Base-by-base conservation (phyloP, 2,797 vertebrate species). In the Fistularia commersonii region DNA sequence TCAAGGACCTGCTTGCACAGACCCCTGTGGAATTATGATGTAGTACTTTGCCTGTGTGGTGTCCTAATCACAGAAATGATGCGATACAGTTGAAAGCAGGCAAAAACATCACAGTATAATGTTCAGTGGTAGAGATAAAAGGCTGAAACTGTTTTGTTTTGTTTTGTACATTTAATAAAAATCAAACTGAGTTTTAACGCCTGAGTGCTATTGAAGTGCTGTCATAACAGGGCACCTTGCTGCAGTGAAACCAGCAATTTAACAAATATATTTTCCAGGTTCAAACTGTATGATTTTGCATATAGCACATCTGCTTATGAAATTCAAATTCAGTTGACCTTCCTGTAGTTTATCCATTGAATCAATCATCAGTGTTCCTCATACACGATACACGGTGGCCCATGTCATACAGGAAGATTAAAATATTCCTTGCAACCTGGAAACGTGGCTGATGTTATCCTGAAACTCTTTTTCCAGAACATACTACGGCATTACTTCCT, bases 1-100 rank as follows among this genome's bases (percentile, higher is more conserved):
- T 76, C 64, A 80, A 83, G 72, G 77, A 69, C 68, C 66, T 61
- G 62, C 65, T 72, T 32, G 43, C 61, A 57, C 50, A 70, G 55
- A 66, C 54, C 45, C 41, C 54, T 1, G 6, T 40, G 72, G 77
- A 74, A 81, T 77, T 63, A 73, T 64, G 69, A 84, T 78, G 61
- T 39, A 72, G 64, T 46, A 61, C 47, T 54, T 41, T 1, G 6
- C 54, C 59, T 69, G 54, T 71, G 71, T 33, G 46, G 33, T 58
- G 53, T 56, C 52, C 52, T 71, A 69, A 78, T 85, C 64, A 76
- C 45, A 65, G 64, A 47, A 56, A 72, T 61, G 50, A 74, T 82
- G 57, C 72, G 64, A 75, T 64, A 48, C 23, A 8, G 46, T 44
- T 36, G 63, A 74, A 64, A 65, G 51, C 65, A 47, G 56, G 70